phyloP scores from a whole-genome alignment of 2,113 vertebrate genomes.

The Mirounga angustirostris region DNA sequence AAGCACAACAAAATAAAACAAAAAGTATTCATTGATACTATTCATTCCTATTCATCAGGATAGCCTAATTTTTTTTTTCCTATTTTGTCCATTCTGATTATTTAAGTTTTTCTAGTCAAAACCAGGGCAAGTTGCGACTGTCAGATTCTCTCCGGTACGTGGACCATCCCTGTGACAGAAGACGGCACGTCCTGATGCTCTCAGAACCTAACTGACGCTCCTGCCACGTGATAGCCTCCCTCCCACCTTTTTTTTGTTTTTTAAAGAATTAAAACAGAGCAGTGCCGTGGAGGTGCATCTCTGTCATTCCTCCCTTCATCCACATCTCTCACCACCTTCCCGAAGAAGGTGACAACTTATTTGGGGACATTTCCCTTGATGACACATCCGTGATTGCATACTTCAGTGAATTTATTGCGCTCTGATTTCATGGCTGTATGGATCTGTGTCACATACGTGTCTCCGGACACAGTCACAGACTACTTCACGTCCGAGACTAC shows the following conservation, averaged over 20 bases:
- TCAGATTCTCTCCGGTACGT: not conserved
- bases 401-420: not conserved
- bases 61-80: not conserved
- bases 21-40: not conserved
- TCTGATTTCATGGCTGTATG: not conserved
- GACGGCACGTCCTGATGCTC: not conserved
- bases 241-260: not conserved
- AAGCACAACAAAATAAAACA: not conserved
- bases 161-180: not conserved
- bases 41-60: not conserved
- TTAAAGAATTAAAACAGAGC: not conserved
- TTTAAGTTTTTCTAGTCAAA: not conserved
- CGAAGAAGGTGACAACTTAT: not conserved
- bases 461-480: not conserved
- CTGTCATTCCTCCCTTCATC: not conserved
- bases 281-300: not conserved
- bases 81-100: not conserved
- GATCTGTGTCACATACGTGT: not conserved
- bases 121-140: not conserved
- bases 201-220: not conserved
- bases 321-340: not conserved
- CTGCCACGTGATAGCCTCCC: too few relatives aligned
- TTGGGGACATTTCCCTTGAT: not conserved
- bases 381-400: accelerated
- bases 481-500: not conserved